Conservation (phyloP, 1,140 invertebrate genomes). For the Chionoecetes opilio region DNA sequence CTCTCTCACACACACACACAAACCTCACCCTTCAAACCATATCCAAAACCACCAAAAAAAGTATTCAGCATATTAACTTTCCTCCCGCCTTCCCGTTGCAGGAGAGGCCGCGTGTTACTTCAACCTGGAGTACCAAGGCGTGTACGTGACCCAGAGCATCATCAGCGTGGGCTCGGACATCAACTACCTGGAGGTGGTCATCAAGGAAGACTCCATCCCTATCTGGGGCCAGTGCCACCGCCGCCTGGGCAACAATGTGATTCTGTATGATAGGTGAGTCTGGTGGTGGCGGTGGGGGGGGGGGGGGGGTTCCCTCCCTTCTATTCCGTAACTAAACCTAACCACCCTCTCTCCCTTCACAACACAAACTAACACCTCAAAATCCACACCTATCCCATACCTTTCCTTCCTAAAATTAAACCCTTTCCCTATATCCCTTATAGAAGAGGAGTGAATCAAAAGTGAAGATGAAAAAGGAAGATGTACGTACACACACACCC, state of each 20-base stretch:
- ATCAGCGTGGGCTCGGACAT: constrained; percentile 83
- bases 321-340: no score
- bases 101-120: constrained; percentile 87
- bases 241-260: constrained; percentile 87
- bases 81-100: constrained; percentile 55
- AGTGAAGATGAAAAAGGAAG: no score
- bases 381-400: no score
- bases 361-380: no score
- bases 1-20: no score
- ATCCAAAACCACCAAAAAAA: background rate
- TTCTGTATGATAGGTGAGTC: constrained; percentile 87
- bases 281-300: background rate
- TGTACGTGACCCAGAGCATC: constrained; percentile 87
- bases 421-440: no score
- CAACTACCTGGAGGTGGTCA: constrained; percentile 87
- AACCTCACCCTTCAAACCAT: background rate
- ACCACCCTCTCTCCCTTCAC: no score
- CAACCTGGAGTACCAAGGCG: constrained; percentile 88
- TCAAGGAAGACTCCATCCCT: constrained; percentile 88
- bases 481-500: no score
- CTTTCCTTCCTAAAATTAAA: no score
- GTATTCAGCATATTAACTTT: no score
- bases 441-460: no score
- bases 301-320: no score
- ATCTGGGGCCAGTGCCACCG: constrained; percentile 89